Evolutionary conservation across 2,113 vertebrate genomes (phyloP).

Genomic region (Laticauda laticaudata): DNA sequence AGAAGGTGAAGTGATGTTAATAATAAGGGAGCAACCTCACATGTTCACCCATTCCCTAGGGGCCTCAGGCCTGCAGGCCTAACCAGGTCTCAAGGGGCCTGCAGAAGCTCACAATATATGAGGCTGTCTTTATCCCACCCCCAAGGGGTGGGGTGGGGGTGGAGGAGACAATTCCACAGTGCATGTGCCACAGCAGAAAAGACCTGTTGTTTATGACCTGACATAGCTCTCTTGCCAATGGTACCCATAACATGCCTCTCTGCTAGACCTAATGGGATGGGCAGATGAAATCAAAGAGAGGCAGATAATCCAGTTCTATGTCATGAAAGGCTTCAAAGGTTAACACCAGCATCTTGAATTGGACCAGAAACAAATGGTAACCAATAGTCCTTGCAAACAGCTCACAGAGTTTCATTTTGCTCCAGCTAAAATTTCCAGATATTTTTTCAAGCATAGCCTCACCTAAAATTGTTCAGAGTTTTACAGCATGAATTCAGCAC

Average conservation of each 20-base stretch:
- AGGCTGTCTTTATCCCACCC: not conserved
- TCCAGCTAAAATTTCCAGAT: not conserved
- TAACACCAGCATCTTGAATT: not conserved
- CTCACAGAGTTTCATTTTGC: not conserved
- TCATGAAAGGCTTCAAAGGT: not conserved
- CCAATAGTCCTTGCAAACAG: not conserved
- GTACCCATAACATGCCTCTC: not conserved
- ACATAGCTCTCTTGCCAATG: not conserved
- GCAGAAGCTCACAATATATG: not conserved
- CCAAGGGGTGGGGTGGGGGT: no score
- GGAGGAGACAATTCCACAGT: not conserved
- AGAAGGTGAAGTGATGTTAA: not conserved
- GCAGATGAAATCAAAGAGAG: not conserved
- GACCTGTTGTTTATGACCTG: not conserved
- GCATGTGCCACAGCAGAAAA: not conserved
- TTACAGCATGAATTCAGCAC: no score
- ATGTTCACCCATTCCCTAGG: not conserved
- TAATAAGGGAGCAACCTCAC: not conserved
- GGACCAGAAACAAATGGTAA: not conserved
- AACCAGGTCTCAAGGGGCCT: not conserved
- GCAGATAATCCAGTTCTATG: not conserved
- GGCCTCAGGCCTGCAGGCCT: not conserved
- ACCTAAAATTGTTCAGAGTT: not conserved
- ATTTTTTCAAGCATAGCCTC: not conserved
- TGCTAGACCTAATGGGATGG: not conserved